Conservation (phyloP, 2,113 vertebrate species). For the Andinoacara biseriatus region DNA sequence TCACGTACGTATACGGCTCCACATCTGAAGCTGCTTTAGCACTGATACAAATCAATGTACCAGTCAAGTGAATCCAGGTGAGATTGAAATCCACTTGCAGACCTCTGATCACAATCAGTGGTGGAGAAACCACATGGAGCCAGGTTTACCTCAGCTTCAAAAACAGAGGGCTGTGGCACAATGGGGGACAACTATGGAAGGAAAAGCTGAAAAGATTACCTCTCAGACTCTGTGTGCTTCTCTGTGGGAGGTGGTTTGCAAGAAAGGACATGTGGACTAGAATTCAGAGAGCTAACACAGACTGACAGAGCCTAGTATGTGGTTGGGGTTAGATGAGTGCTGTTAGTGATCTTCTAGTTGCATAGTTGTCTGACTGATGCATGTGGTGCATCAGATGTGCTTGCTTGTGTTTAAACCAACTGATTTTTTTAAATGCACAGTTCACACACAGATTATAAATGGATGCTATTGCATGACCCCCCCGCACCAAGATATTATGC, state of each 20-base stretch:
- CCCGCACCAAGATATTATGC: background rate
- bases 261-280: slow-evolving; percentile 45
- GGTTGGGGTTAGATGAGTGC: slow-evolving; percentile 29
- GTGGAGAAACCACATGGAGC: slow-evolving; percentile 44
- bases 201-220: slow-evolving; percentile 69
- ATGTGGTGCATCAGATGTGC: background rate
- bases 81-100: slow-evolving; percentile 71
- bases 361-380: background rate
- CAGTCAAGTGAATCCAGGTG: slow-evolving; percentile 72
- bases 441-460: background rate
- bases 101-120: slow-evolving; percentile 68
- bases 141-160: slow-evolving; percentile 58
- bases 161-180: slow-evolving; percentile 51
- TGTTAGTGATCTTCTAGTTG: slow-evolving; percentile 29
- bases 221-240: slow-evolving; percentile 44
- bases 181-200: slow-evolving; percentile 47
- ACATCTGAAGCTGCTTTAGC: slow-evolving; percentile 31
- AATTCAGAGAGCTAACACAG: slow-evolving; percentile 48
- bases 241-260: slow-evolving; percentile 49
- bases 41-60: slow-evolving; percentile 66
- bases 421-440: slow-evolving; percentile 1
- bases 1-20: slow-evolving; percentile 19
- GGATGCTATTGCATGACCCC: background rate
- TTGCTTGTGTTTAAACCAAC: slow-evolving; percentile 2
- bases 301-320: slow-evolving; percentile 50